Evolutionary conservation across 2,797 vertebrate species (phyloP).

Genomic region (Coendou prehensilis): DNA sequence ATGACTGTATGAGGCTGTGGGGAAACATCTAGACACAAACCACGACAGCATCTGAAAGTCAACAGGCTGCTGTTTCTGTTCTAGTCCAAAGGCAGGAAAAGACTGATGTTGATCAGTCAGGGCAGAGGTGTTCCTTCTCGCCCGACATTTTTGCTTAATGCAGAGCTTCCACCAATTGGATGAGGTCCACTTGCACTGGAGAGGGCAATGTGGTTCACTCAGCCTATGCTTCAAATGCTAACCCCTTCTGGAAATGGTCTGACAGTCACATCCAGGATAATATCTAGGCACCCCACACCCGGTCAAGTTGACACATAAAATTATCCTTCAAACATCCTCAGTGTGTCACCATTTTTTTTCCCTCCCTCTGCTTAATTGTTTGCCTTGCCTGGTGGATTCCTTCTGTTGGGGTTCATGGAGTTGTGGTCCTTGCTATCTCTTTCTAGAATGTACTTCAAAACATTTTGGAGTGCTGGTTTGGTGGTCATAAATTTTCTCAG

Average conservation of each 20-base stretch:
- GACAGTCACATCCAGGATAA: neutral
- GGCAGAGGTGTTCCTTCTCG: neutral
- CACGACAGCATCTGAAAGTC: neutral
- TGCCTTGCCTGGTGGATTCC: too few species aligned
- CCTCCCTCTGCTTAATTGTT: too few species aligned
- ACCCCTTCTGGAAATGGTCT: neutral
- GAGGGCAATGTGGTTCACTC: neutral
- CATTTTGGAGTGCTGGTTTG: too few species aligned
- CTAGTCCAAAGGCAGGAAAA: neutral
- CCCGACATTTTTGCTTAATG: neutral
- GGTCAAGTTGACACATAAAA: neutral
- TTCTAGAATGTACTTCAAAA: too few species aligned
- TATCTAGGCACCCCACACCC: too few species aligned
- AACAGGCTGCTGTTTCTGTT: neutral
- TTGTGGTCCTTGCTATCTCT: too few species aligned
- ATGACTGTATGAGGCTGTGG: too few species aligned
- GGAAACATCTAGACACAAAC: too few species aligned
- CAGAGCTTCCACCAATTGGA: neutral
- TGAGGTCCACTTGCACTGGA: neutral
- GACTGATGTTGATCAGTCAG: neutral
- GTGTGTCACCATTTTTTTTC: neutral
- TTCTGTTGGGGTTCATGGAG: too few species aligned
- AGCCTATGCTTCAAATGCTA: neutral
- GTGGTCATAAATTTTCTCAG: too few species aligned
- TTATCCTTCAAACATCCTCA: neutral